Evolutionary conservation across 2,113 vertebrate species (phyloP), one percentile per base, ranked within the genome.

Genomic region (Pterocles burchelli): DNA sequence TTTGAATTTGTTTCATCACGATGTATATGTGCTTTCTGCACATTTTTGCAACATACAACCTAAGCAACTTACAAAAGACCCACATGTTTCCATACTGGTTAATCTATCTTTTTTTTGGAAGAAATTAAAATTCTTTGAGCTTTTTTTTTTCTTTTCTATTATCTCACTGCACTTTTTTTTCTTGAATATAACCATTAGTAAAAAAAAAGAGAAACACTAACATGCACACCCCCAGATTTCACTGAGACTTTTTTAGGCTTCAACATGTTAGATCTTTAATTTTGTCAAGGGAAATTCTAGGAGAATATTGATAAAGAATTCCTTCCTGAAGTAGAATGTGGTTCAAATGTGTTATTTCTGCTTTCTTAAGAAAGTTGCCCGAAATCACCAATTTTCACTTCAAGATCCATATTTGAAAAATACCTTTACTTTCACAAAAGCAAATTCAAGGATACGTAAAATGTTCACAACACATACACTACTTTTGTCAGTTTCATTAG

Each of bases 401-500:
- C 34, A 65, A 49, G 10, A 67, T 62, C 21, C 25, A 22, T 55
- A 21, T 79, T 66, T 93, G 28, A 79, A 88, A 80, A 74, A 57
- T 21, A 17, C 4, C 4, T 82, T 81, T 78, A 41, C 85, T 91
- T 82, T 72, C 89, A 85, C 17, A 77, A 43, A 83, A 89, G 73
- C 1, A 6, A 92, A 81, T 88, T 94, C 43, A 92, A 83, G 66
- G 19, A 51, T 81, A 91, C 81, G 61, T 49, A 78, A 58, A 95
- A 70, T 43, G 52, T 79, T 96, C 74, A 87, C 38, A 38, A 70
- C 86, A 34, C 26, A 13, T 45, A 91, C 61, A n/a, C 49, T 68
- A 83, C 74, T 96, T 84, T 41, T 95, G 79, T 70, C 75, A 88
- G 38, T 94, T 96, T 82, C 66, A 46, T 91, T 68, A n/a, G 26